Base-by-base conservation (phyloP, 2,113 vertebrate species). In the Silurus glanis region DNA sequence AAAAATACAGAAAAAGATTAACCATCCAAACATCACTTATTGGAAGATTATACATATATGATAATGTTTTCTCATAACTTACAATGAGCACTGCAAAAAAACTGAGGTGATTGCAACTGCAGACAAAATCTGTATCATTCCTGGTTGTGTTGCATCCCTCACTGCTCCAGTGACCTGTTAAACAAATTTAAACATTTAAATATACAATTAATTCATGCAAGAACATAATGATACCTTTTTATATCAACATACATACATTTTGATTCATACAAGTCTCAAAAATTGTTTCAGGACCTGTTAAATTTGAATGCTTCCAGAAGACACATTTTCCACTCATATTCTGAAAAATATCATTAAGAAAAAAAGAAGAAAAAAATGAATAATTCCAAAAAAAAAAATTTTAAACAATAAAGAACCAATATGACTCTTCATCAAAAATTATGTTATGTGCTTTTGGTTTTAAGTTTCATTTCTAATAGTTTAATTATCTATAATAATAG, bases 71-170 rank as follows among this genome's bases (percentile, higher is more conserved):
- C 37, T 37, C 37, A 1, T 37, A 25, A 55, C 6, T 95, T 94
- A 98, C 97, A 95, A 98, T 91, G n/a, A 98, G 94, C 51, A 98
- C 94, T 10, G 96, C 93, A 66, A 97, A 98, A 92, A 97, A 97
- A 86, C 95, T 97, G 83, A 98, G 93, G 74, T 97, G 97, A 86
- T 95, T 61, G 0, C 96, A 98, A 87, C 56, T 93, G 86, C 97
- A 98, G 13, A 93, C n/a, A 0, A 95, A 94, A 4, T 81, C 4
- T 0, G 69, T 1, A 2, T 82, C 75, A 0, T 16, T 3, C 0
- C 16, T 7, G 3, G 0, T 80, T 0, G 94, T 96, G 1, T 3
- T 12, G 80, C 97, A 98, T 71, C 97, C 96, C 0, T 76, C 21
- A 61, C 83, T 90, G 82, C 86, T 86, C 97, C 97, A 98, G 47